Evolutionary conservation across 2,797 vertebrate species (phyloP).

Genomic region (Anas bahamensis): DNA sequence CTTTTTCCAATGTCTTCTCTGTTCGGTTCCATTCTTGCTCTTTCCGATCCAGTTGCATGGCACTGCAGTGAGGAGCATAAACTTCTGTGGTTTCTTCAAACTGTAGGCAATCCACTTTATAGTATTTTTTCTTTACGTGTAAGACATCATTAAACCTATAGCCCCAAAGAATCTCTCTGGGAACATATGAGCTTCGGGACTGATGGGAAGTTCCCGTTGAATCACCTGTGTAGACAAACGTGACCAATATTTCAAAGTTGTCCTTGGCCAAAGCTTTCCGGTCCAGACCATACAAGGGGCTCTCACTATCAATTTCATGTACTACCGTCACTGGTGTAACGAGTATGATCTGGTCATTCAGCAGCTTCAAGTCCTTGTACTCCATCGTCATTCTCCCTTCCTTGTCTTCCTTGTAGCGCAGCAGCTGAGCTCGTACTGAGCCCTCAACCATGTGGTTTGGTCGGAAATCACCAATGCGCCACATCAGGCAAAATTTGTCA

Average conservation of each 20-base stretch:
- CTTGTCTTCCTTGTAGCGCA: slow-evolving; percentile 82
- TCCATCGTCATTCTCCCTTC: slow-evolving; percentile 85
- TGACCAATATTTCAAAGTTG: slow-evolving; percentile 93
- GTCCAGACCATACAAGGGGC: slow-evolving; percentile 89
- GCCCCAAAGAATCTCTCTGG: slow-evolving; percentile 94
- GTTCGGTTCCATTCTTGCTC: slow-evolving; percentile 69
- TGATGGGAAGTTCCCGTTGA: slow-evolving; percentile 94
- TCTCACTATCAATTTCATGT: slow-evolving; percentile 87
- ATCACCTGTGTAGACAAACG: slow-evolving; percentile 94
- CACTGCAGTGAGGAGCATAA: slow-evolving; percentile 87
- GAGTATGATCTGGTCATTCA: slow-evolving; percentile 87
- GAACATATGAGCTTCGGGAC: slow-evolving; percentile 91
- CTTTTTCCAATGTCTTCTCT: not conserved
- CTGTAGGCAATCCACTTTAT: slow-evolving; percentile 89
- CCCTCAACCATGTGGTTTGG: slow-evolving; percentile 93
- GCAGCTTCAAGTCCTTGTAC: slow-evolving; percentile 86
- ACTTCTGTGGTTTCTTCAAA: slow-evolving; percentile 92
- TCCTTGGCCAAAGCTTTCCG: slow-evolving; percentile 84
- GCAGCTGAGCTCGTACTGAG: slow-evolving; percentile 87
- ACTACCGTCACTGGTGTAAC: slow-evolving; percentile 88
- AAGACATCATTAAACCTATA: slow-evolving; percentile 92
- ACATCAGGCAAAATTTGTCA: slow-evolving; percentile 88
- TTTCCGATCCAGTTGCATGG: slow-evolving; percentile 85
- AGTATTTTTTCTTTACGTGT: slow-evolving; percentile 84
- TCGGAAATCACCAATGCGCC: slow-evolving; percentile 94